Evolutionary conservation across 2,113 vertebrate species (phyloP), one percentile per base, ranked within the genome.

Genomic region (Neotragus pygmaeus): DNA sequence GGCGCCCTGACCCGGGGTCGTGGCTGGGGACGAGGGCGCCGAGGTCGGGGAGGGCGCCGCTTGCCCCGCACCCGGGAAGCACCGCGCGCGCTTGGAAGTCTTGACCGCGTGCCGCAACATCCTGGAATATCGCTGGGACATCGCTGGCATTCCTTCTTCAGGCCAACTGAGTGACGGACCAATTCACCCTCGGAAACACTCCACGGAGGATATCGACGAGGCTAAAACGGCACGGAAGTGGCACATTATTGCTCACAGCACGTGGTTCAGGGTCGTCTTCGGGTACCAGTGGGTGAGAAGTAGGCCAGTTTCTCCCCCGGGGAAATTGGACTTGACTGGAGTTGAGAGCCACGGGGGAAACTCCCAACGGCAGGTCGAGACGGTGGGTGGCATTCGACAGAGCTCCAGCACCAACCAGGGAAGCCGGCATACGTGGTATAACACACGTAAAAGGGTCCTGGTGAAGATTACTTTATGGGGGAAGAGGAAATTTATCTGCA

Each of bases 191-290:
- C 36, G 3, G 58, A 45, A 62, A 17, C 10, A 27, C 33, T 9
- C 23, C 15, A 0, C 3, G 11, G 49, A 81, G 53, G 4, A 12
- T 62, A 30, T 25, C 23, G 3, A 28, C 0, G 70, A 4, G 82
- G 43, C 70, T 25, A 23, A 11, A 45, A 28, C 33, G 8, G 83
- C 91, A 14, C 21, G 2, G 25, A 3, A 8, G 33, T 11, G 2
- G 73, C 82, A 19, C 58, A 10, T 13, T 13, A 2, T 30, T 1
- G 11, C 23, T 7, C 30, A 84, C 75, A 53, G 55, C 90, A 23
- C 23, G 0, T 0, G 3, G 49, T 30, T 5, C 39, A 5, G 2
- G 5, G 45, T 30, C 13, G 43, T 30, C 3, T 8, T 1, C 3
- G 7, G 75, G 33, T 2, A 9, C 33, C 10, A 3, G 5, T 1